These are phyloP conservation scores for Dendrophyllia cribrosa DNA, from an alignment of 64 coral and sea anemone genomes.

Conservation along the genomic window DNA sequence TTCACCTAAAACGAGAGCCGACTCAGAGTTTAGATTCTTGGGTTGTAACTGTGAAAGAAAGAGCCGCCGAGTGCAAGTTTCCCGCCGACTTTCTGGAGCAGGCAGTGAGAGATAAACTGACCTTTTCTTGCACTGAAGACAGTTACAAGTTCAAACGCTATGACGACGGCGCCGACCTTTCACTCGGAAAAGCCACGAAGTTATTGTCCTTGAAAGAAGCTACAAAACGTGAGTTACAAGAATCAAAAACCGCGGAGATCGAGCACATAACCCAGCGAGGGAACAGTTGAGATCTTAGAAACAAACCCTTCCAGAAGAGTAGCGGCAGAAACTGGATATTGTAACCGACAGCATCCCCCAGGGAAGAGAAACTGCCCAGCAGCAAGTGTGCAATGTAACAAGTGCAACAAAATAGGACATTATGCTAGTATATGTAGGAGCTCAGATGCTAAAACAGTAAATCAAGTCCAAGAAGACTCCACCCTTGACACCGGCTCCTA, in stretches of 20 bases:
- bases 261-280: too few species aligned
- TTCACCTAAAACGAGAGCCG: conserved; percentile 34
- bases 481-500: too few species aligned
- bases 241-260: too few species aligned
- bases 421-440: conserved; percentile 25
- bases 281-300: too few species aligned
- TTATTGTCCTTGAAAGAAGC: too few species aligned
- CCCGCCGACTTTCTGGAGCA: conserved; percentile 49
- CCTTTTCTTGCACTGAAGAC: conserved; percentile 43
- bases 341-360: conserved; percentile 13
- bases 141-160: too few species aligned
- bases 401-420: conserved; percentile 49
- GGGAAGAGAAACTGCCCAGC: conserved; percentile 57
- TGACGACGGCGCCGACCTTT: too few species aligned
- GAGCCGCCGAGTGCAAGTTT: conserved; percentile 54
- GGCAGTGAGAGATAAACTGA: conserved; percentile 14
- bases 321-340: conserved; percentile 46
- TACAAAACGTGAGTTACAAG: too few species aligned
- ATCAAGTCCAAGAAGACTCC: conserved; percentile 31
- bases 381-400: conserved; percentile 17
- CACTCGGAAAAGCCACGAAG: too few species aligned
- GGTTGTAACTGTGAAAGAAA: conserved; percentile 30
- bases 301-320: conserved; percentile 17
- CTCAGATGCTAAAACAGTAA: conserved; percentile 2
- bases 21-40: conserved; percentile 26